Evolutionary conservation across 35 echinoderm and acorn worm species (phyloP).

Genomic region (Diadema setosum): DNA sequence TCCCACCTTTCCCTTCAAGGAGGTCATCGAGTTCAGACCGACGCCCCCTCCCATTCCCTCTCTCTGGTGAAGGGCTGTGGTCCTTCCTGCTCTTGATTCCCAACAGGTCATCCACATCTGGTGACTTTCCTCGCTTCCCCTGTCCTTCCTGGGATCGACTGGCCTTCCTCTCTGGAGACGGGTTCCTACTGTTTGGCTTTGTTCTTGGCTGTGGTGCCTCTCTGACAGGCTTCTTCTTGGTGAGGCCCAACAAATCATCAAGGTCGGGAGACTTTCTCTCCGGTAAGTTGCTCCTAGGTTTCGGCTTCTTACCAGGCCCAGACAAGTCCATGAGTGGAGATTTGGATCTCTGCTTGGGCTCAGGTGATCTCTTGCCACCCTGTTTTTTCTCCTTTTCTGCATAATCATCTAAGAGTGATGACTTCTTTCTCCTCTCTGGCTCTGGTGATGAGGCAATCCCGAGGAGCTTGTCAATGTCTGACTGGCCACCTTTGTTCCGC

Average conservation of each 20-base stretch:
- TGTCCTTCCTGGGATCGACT: neutral
- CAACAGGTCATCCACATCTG: neutral
- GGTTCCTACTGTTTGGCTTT: neutral
- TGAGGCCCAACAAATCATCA: constrained; percentile 35
- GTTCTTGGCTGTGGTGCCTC: neutral
- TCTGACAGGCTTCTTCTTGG: neutral
- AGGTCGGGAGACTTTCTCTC: constrained; percentile 3
- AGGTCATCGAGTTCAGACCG: neutral
- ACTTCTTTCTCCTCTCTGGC: constrained; percentile 19
- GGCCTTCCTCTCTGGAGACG: constrained; percentile 14
- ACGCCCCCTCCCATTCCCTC: neutral
- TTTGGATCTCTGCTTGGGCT: neutral
- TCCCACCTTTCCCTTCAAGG: neutral
- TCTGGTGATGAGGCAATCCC: constrained; percentile 20
- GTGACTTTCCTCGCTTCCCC: neutral
- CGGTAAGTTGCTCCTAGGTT: neutral
- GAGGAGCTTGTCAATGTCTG: constrained; percentile 11
- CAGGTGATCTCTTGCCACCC: neutral
- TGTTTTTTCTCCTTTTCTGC: neutral
- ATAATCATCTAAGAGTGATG: neutral
- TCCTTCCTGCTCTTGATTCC: neutral
- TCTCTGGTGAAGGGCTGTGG: neutral
- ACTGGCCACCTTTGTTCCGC: neutral
- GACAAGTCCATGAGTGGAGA: constrained; percentile 12
- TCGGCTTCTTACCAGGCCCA: neutral